Base-by-base conservation (phyloP, 2,888 invertebrate genomes). In the Camponotus fellah region DNA sequence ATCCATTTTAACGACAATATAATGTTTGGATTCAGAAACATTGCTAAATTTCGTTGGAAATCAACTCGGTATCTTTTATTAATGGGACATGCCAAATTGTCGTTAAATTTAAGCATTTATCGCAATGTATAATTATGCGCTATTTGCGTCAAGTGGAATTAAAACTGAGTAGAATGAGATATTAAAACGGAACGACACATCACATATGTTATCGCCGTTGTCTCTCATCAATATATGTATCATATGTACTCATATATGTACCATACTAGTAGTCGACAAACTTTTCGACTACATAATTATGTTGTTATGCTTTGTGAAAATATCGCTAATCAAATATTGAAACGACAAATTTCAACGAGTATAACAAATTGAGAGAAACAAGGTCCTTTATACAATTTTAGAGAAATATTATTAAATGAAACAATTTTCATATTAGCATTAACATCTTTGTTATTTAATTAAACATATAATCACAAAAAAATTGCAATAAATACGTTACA, bases 31-130 rank as follows among this genome's bases (percentile, higher is more conserved):
- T 53, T 53, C 53, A 53, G 53, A 53, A 53, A 53, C n/a, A n/a
- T 53, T n/a, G 53, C 53, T 53, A 53, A 86, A 85, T 82, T 72
- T 66, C 56, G 43, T 72, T 68, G 46, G 79, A 65, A 85, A 89
- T 87, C 84, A 40, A 82, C 34, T 72, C 72, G 56, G 62, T 66
- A 88, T 88, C 85, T 88, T 71, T 62, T 84, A 65, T 56, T 65
- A 65, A 76, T 81, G 60, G 2, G n/a, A 79, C 80, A 68, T 62
- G 77, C 80, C 62, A 69, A 53, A 58, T 64, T 79, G 76, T 76
- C 79, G 80, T 87, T 83, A 83, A 66, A 83, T 75, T 66, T 74
- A 85, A 86, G 86, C 89, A 87, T 89, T 86, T 83, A 83, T 80
- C 81, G 49, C 43, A 77, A 72, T 77, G 69, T 46, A 34, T 26